Percentiles rank a stretch among this genome's conserved stretches.
Evolutionary conservation across 2,797 vertebrate genomes (phyloP).

Genomic region (Malurus splendens): DNA sequence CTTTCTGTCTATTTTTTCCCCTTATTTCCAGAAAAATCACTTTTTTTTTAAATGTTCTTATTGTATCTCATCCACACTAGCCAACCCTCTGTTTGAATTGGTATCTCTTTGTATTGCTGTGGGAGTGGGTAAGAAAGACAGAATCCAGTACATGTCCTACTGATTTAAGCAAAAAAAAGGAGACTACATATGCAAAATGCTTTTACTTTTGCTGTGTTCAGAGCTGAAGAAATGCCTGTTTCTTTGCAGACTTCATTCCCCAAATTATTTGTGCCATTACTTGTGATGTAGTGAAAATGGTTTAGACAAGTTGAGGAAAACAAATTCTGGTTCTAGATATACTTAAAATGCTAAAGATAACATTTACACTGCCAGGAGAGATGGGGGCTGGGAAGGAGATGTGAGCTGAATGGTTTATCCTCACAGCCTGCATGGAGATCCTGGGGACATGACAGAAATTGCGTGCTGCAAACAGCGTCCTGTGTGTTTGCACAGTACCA

Average conservation of each 20-base stretch:
- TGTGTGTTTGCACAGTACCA: background rate
- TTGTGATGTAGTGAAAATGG: background rate
- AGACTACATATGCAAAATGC: background rate
- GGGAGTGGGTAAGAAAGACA: background rate
- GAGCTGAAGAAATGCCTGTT: background rate
- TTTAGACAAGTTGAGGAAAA: background rate
- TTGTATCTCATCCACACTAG: background rate
- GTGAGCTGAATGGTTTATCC: background rate
- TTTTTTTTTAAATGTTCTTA: background rate
- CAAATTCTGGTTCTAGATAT: background rate
- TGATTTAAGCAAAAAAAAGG: background rate
- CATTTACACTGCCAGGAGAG: background rate
- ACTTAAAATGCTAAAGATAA: background rate
- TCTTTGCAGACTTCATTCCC: background rate
- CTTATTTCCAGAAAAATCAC: background rate
- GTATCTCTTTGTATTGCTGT: background rate
- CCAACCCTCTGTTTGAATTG: background rate
- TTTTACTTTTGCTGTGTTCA: background rate
- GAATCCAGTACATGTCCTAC: background rate
- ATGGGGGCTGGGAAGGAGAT: background rate
- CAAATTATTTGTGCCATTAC: background rate
- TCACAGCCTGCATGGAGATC: background rate
- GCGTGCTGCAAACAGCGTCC: background rate
- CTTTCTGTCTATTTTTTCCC: background rate
- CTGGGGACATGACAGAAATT: background rate